Base-by-base conservation (phyloP, 2,888 invertebrate species). In the Abrostola tripartita region DNA sequence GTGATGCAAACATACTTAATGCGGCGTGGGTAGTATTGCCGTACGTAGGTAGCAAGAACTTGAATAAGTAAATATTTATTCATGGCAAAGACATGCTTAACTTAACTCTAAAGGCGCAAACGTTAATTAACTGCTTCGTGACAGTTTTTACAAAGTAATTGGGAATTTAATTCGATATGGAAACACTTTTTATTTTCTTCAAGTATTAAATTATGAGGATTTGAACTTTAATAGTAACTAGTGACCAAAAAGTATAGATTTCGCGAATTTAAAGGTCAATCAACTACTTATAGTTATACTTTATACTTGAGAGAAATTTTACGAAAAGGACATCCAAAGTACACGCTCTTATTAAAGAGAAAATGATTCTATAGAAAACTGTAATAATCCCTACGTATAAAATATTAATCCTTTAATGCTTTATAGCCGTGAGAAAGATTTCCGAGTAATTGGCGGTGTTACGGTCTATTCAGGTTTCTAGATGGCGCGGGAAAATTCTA, bases 401-500 rank as follows among this genome's bases (percentile, higher is more conserved):
- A 37, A 52, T 12, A 8, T 41, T 41, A 60, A 41, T 47, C 5
- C 12, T 49, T 38, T 14, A n/a, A 40, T 14, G 40, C 12, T n/a
- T n/a, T 14, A 14, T 37, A 52, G 49, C 51, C 35, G 55, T 54
- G 47, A 59, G 52, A 71, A 65, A 68, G 14, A 71, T 65, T 70
- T 68, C 58, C 36, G 61, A 38, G 52, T 68, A 71, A 78, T 75
- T 73, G 72, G 53, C 54, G 38, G 64, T 67, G 47, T 65, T 59
- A 58, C 57, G 52, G 51, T 64, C 70, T 69, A 74, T 76, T 72
- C 58, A 79, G 53, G 56, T 37, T 69, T 57, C 65, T 61, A 64
- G 59, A 42, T 49, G 62, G 49, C 24, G 61, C 65, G 50, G 40
- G 56, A 55, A 60, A 62, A 60, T 64, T 57, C 57, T 53, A 65